Evolutionary conservation across 2,113 vertebrate genomes (phyloP), one percentile per base, ranked within the genome.

Genomic region (Malurus cyaneus): DNA sequence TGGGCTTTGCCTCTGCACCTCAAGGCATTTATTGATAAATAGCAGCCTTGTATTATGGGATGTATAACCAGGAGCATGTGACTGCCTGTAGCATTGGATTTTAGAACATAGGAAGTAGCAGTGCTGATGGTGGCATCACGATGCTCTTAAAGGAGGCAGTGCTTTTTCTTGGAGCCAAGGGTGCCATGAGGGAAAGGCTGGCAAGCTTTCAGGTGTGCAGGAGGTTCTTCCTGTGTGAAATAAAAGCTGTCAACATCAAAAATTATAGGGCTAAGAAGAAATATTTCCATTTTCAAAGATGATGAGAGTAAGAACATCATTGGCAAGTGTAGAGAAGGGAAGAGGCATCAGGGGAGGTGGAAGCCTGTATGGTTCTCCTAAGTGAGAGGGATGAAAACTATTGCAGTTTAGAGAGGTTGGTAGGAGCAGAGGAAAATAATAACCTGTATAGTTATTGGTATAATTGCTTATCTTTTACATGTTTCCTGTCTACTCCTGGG

Each of bases 1-100:
- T 93, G 50, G 71, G 66, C 31, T 89, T 91, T 84, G 72, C 78
- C 78, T 64, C 26, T 93, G 59, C 59, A 59, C 88, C 88, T 92
- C 92, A 80, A 88, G 92, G 92, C 90, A 80, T 88, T 96, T 94
- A 93, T 93, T 93, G 93, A 96, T 94, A 94, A 95, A 96, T 88
- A 83, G 79, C 7, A 23, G 62, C 85, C 62, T 95, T 96, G 81
- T 95, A 80, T 96, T 92, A 96, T 73, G 74, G 90, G 88, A 89
- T 94, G 62, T 82, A 71, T 89, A 36, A 94, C 88, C n/a, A 67
- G 74, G 41, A 92, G 41, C 93, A 69, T 69, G 90, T 94, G 95
- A 96, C 74, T 80, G 72, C 31, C 21, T 59, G 86, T 67, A 83
- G 57, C 7, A 6, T 53, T 96, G 66, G 62, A 65, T 92, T 61